Conservation (phyloP, 2,113 vertebrate species). For the Aldabrachelys gigantea region DNA sequence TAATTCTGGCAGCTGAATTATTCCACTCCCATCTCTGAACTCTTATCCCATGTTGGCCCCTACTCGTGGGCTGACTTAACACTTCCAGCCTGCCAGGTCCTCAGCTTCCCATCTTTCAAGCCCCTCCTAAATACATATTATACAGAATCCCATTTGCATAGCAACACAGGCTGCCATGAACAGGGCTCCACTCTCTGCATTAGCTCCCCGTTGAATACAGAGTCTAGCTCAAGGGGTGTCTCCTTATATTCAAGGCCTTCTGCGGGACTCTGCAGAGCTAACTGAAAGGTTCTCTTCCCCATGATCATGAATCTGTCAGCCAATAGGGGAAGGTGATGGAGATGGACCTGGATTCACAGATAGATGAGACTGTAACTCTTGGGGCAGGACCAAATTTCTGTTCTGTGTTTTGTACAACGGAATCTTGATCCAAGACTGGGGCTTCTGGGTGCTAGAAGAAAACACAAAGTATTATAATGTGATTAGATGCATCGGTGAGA, state of each 20-base stretch:
- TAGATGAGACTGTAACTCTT: background rate
- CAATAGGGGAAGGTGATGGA: background rate
- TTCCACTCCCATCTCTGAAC: rapidly evolving
- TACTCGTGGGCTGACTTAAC: background rate
- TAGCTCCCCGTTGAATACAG: background rate
- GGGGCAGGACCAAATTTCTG: background rate
- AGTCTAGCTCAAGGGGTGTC: background rate
- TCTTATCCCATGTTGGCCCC: background rate
- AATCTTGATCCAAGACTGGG: background rate
- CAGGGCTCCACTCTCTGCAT: background rate
- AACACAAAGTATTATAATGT: background rate
- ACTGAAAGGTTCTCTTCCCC: background rate
- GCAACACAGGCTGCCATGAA: rapidly evolving
- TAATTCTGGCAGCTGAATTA: background rate
- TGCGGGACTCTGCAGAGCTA: rapidly evolving
- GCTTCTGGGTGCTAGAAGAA: background rate
- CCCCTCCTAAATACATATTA: background rate
- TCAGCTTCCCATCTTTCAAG: background rate
- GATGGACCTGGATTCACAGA: background rate
- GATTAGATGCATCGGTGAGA: background rate
- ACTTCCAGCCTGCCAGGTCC: background rate
- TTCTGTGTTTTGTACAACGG: background rate
- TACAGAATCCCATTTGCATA: background rate
- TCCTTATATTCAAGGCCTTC: rapidly evolving
- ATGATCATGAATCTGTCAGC: background rate